Evolutionary conservation across 2,797 vertebrate genomes (phyloP), one percentile per base, ranked within the genome.

Genomic region (Mormyrops boulengeri): DNA sequence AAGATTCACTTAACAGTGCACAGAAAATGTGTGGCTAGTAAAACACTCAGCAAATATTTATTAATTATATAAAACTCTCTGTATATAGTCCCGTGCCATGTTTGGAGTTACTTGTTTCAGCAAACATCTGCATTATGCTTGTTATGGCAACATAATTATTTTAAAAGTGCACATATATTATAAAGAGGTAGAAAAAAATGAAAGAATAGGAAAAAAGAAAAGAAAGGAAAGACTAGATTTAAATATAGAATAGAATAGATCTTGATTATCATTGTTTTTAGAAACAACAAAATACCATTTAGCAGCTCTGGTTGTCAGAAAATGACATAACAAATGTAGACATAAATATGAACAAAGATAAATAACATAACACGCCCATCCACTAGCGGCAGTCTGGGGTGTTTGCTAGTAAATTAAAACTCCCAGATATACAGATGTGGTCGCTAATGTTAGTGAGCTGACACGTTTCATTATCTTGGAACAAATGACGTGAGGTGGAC

Each of bases 361-460:
- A 22, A 60, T 22, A 60, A 60, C 57, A 60, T 2, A 60, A 22
- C 57, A 60, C 19, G 22, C 57, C 41, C 41, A 44, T 19, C 7
- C 17, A n/a, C 19, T 80, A 4, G 17, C 73, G 7, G 19, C 41
- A 80, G 1, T 80, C 19, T 8, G 38, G 34, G 38, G 73, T 7
- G 73, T 47, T 41, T 88, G 94, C 91, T 93, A 94, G 93, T 92
- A 93, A 94, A 95, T 94, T 92, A 93, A 94, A 95, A 94, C 95
- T 94, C 92, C 92, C 91, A 91, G 90, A 92, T 93, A 94, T 93
- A 94, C 94, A 47, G 77, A n/a, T 41, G 41, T 41, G 41, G 17
- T 41, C 34, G 3, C 14, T 47, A 92, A 93, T 91, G 92, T 92
- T 93, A 89, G 88, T 92, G 90, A 52, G 93, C 94, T 92, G 69